phyloP scores from a whole-genome alignment of 1,140 invertebrate species.

The Microplitis demolitor region DNA sequence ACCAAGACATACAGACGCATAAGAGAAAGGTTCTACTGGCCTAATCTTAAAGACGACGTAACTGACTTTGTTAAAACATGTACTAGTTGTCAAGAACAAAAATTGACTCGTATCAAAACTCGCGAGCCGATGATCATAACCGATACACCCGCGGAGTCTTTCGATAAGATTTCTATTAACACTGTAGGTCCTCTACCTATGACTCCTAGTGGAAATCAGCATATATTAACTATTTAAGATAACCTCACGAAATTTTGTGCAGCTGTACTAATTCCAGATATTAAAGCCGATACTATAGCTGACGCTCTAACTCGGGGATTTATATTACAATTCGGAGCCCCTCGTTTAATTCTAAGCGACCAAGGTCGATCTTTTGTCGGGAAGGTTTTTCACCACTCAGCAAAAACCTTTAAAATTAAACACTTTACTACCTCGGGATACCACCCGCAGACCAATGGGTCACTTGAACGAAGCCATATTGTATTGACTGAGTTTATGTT shows the following conservation, averaged over 20 bases:
- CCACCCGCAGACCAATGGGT: conserved; percentile 31
- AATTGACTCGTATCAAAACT: conserved; percentile 1
- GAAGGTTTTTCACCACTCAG: conserved; percentile 32
- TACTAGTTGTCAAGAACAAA: conserved; percentile 1
- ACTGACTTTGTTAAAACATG: background rate
- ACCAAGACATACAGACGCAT: background rate
- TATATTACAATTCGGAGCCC: conserved; percentile 33
- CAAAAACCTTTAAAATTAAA: conserved; percentile 33
- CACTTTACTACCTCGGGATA: background rate
- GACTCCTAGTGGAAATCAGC: background rate
- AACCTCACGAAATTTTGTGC: conserved; percentile 40
- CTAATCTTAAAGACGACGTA: background rate
- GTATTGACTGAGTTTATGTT: too few species aligned
- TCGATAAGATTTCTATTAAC: background rate
- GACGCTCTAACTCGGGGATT: conserved; percentile 20
- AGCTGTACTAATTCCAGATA: conserved; percentile 28
- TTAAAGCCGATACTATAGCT: conserved; percentile 32
- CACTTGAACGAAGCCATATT: conserved; percentile 34
- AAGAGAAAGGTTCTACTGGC: conserved; percentile 8
- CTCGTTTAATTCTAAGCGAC: conserved; percentile 39
- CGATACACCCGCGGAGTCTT: conserved; percentile 33
- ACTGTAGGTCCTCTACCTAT: background rate
- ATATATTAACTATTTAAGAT: conserved; percentile 37
- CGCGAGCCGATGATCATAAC: conserved; percentile 10
- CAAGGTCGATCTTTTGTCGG: conserved; percentile 35